Base-by-base conservation (phyloP, 2,113 vertebrate genomes). In the Anas platyrhynchos region DNA sequence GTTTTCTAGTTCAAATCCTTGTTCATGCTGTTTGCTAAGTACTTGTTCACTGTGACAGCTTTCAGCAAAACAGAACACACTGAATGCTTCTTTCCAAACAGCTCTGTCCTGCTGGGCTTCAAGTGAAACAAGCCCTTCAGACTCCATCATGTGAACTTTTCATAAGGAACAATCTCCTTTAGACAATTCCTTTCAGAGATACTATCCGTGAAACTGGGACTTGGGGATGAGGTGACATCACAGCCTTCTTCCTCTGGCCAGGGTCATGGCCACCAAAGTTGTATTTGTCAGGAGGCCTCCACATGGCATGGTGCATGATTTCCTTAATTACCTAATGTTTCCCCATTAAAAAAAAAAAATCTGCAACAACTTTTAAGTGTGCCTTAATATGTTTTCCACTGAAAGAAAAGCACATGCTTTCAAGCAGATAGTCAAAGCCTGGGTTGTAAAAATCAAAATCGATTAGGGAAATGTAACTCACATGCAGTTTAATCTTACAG, bases 11-110 rank as follows among this genome's bases (percentile, higher is more conserved):
- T 99, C 98, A 99, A 99, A 99, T 99, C 98, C 99, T 99, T 99
- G 98, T 99, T 99, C 99, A 98, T 98, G 99, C 98, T 99, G 98
- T 99, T 99, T 99, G 99, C 98, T 98, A 99, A 99, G 99, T 98
- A 98, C 99, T 99, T 99, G 99, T 99, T 99, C 99, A 97, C 98
- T 98, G 98, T 99, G 99, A 99, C 99, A 99, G 98, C 98, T 98
- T 99, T 99, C 98, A 99, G 98, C 98, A 98, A 98, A 98, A 99
- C 98, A 99, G 98, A 98, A 98, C 97, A 97, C 98, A 97, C 97
- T 99, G 98, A 99, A 99, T 99, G 98, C 98, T 98, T 98, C 98
- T 98, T 99, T 98, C 99, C 99, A 98, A 98, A 98, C 98, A 98
- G 98, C 98, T 98, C 98, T 98, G 98, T 99, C 99, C 99, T 98